phyloP scores from a whole-genome alignment of 92 coral and sea anemone species.

The Bergia sp. region DNA sequence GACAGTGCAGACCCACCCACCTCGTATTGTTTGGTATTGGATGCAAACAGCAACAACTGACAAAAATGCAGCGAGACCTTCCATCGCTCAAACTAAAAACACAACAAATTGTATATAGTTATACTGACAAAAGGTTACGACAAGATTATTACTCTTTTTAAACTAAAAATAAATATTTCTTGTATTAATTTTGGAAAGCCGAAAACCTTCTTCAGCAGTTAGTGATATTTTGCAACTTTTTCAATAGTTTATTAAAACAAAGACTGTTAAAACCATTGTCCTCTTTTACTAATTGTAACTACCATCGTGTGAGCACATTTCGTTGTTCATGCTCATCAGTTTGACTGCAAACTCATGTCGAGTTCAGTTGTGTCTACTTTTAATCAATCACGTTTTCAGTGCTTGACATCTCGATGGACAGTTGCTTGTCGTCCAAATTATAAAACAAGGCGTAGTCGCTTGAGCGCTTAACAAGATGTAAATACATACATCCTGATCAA shows the following conservation, averaged over 20 bases:
- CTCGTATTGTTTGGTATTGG: not conserved
- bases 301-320: too few relatives aligned
- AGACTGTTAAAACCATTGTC: too few relatives aligned
- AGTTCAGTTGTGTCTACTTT: not conserved
- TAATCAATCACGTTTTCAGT: not conserved
- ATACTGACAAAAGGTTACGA: not conserved
- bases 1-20: not conserved
- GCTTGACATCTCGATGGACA: not conserved
- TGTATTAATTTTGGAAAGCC: too few relatives aligned
- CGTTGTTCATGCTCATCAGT: not conserved
- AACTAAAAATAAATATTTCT: too few relatives aligned
- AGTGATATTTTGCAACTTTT: too few relatives aligned
- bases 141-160: too few relatives aligned
- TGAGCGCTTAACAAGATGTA: not conserved
- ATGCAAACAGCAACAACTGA: not conserved
- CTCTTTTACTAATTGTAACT: too few relatives aligned
- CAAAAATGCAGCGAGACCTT: not conserved
- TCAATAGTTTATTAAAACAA: too few relatives aligned
- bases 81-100: slow-evolving; percentile 23
- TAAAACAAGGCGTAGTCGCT: not conserved
- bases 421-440: not conserved
- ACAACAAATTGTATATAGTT: not conserved
- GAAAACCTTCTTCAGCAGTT: too few relatives aligned
- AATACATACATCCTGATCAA: not conserved
- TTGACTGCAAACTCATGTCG: not conserved